Evolutionary conservation across 2,797 vertebrate species (phyloP).

Genomic region (Mareca penelope): DNA sequence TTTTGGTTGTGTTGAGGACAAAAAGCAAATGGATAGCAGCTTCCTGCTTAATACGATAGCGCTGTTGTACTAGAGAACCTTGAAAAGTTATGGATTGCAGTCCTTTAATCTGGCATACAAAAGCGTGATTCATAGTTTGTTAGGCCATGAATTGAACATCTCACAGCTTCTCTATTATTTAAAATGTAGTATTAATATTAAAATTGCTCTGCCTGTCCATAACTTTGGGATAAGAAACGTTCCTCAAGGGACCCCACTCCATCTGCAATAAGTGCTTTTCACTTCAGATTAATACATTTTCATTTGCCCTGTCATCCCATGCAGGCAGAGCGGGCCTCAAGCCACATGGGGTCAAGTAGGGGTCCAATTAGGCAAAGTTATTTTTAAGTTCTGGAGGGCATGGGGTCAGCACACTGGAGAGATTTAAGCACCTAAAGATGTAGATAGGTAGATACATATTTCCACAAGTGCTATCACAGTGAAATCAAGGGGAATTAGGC

Average conservation of each 20-base stretch:
- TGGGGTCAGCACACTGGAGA: background rate
- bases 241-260: background rate
- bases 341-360: background rate
- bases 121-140: background rate
- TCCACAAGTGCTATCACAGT: background rate
- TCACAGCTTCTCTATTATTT: slow-evolving; percentile 18
- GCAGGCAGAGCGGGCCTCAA: slow-evolving; percentile 17
- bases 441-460: slow-evolving; percentile 1
- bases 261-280: slow-evolving; percentile 30
- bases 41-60: background rate
- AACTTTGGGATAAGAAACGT: slow-evolving; percentile 26
- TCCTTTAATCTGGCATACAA: background rate
- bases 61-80: background rate
- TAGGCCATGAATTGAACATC: background rate
- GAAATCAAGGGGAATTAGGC: background rate
- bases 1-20: background rate
- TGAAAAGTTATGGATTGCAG: background rate
- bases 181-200: slow-evolving; percentile 14
- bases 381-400: slow-evolving; percentile 45
- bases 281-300: slow-evolving; percentile 49
- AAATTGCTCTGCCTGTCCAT: background rate
- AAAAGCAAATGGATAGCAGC: background rate
- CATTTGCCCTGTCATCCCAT: slow-evolving; percentile 23
- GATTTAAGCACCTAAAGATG: slow-evolving; percentile 37
- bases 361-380: slow-evolving; percentile 40